These are phyloP conservation scores for Torymus auratus DNA, from an alignment of 2,888 invertebrate species.

Conservation along the genomic window DNA sequence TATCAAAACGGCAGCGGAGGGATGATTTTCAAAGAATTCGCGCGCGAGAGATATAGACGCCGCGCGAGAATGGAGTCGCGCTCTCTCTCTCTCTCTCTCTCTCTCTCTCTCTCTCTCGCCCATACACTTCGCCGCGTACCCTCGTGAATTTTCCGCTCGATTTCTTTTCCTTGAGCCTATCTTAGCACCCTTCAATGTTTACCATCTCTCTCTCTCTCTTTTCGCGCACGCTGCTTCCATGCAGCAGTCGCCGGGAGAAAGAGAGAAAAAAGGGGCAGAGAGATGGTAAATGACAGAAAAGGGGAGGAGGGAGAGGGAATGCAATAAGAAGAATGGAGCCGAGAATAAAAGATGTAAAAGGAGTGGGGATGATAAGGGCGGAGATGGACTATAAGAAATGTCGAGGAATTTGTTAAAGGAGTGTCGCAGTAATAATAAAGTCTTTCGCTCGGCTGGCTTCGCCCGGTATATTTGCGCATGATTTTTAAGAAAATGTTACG, in stretches of 20 bases:
- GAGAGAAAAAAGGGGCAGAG: not conserved
- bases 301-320: too few species aligned
- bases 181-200: slow-evolving; percentile 54
- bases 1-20: slow-evolving; percentile 42
- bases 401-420: slow-evolving; percentile 6
- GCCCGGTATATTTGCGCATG: too few species aligned
- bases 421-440: not conserved
- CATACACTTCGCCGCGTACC: not conserved
- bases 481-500: too few species aligned
- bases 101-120: not conserved
- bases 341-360: not conserved
- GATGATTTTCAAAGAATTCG: slow-evolving; percentile 49
- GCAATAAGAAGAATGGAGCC: too few species aligned
- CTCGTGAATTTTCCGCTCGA: slow-evolving; percentile 57
- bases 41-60: slow-evolving; percentile 46
- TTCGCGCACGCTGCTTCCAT: slow-evolving; percentile 12
- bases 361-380: not conserved
- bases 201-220: slow-evolving; percentile 38
- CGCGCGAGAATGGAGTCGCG: not conserved
- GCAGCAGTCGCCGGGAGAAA: not conserved
- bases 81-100: too few species aligned
- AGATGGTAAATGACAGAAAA: too few species aligned
- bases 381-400: not conserved
- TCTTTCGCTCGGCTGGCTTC: too few species aligned
- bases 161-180: slow-evolving; percentile 56